A percentile compares a stretch with the other conserved stretches of the same genome.
These are phyloP conservation scores for Phaetusa simplex DNA, from an alignment of 2,113 vertebrate species.

Conservation along the genomic window DNA sequence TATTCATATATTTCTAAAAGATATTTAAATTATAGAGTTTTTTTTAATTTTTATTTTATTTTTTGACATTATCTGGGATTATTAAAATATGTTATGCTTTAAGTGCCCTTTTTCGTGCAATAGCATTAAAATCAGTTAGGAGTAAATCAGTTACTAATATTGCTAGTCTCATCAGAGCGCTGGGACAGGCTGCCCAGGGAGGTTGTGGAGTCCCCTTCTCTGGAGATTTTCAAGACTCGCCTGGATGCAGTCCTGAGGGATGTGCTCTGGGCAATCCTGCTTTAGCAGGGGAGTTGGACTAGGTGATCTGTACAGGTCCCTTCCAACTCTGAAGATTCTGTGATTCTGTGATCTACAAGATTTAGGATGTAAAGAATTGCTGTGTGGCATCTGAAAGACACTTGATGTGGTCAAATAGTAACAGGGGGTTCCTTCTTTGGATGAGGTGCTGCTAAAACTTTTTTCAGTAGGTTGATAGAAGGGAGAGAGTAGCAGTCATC, in stretches of 20 bases:
- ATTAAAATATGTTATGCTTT: neutral
- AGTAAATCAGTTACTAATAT: neutral
- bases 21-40: neutral
- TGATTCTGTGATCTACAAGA: neutral
- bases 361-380: neutral
- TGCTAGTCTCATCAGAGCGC: neutral
- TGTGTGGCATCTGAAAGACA: neutral
- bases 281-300: no score
- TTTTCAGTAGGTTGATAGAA: neutral
- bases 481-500: neutral
- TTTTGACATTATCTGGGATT: neutral
- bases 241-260: no score
- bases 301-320: no score
- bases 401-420: neutral
- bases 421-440: neutral
- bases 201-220: no score
- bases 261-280: no score
- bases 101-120: neutral
- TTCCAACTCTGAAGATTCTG: no score
- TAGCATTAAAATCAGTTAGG: neutral
- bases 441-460: neutral
- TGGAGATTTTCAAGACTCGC: no score
- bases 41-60: neutral
- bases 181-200: no score
- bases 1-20: neutral